These are phyloP conservation scores for Diorhabda carinulata DNA, from an alignment of 1,140 invertebrate species.

Conservation along the genomic window DNA sequence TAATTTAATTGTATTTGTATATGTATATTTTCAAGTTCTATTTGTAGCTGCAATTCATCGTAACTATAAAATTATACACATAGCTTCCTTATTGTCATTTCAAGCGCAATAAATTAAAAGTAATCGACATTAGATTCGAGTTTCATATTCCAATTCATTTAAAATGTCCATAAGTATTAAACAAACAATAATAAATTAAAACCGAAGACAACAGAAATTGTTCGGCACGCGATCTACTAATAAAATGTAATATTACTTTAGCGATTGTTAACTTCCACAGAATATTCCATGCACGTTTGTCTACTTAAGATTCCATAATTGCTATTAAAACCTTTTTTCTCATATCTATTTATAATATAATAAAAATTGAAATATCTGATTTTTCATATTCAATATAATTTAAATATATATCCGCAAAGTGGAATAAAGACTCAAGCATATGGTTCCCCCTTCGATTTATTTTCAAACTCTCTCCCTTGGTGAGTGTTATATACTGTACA, in stretches of 20 bases:
- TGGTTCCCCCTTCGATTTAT: no score
- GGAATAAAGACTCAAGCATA: no score
- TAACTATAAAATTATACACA: no score
- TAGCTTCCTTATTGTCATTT: no score
- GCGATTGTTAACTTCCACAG: conserved; percentile 11
- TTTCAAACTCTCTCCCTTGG: no score
- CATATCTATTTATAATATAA: no score
- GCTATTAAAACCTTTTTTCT: no score
- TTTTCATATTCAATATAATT: no score
- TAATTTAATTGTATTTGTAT: neutral
- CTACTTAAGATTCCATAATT: no score
- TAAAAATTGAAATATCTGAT: no score
- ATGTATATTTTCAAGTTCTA: neutral
- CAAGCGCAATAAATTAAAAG: neutral
- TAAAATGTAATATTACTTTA: conserved; percentile 21
- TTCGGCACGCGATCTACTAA: conserved; percentile 12
- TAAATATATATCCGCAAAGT: no score
- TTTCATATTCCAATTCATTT: neutral
- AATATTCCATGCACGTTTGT: conserved; percentile 15
- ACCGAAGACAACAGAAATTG: conserved; percentile 2
- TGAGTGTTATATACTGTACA: no score
- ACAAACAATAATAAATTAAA: conserved; percentile 18
- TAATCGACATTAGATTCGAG: conserved; percentile 10
- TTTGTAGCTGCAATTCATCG: neutral
- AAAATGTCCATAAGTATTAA: conserved; percentile 15